Conservation (phyloP, 2,888 invertebrate species). For the Tromatobia lineatoria region DNA sequence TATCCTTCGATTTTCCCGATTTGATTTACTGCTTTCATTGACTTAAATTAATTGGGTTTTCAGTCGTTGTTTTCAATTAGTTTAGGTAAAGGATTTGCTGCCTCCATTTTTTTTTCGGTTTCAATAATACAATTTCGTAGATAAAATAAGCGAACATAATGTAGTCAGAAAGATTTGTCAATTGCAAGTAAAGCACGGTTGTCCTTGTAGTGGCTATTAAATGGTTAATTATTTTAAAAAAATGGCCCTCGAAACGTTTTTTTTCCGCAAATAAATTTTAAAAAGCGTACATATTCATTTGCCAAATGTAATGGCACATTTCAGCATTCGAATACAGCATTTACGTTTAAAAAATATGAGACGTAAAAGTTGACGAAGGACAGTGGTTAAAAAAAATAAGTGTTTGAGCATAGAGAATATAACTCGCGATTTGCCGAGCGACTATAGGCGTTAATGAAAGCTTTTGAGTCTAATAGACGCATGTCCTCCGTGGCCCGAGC, state of each 20-base stretch:
- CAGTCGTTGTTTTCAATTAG: too few species aligned
- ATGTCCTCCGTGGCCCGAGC: background rate
- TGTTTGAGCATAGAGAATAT: background rate
- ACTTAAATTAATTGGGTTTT: too few species aligned
- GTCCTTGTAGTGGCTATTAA: background rate
- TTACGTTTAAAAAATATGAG: background rate
- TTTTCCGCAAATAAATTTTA: background rate
- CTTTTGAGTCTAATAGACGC: constrained; percentile 34
- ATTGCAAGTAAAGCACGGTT: background rate
- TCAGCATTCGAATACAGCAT: background rate
- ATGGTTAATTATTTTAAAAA: background rate
- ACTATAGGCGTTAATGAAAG: constrained; percentile 47
- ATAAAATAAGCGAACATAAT: too few species aligned
- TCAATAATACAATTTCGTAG: too few species aligned
- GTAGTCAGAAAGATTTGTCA: background rate
- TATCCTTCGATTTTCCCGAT: too few species aligned
- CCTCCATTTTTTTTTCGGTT: too few species aligned
- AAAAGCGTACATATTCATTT: background rate
- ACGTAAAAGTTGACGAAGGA: constrained; percentile 1
- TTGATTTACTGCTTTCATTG: too few species aligned
- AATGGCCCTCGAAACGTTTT: background rate
- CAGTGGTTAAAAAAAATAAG: background rate
- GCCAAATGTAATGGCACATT: background rate
- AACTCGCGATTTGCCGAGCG: background rate
- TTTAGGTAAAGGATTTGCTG: too few species aligned